Evolutionary conservation across 2,113 vertebrate species (phyloP).

Genomic region (Ahaetulla prasina): DNA sequence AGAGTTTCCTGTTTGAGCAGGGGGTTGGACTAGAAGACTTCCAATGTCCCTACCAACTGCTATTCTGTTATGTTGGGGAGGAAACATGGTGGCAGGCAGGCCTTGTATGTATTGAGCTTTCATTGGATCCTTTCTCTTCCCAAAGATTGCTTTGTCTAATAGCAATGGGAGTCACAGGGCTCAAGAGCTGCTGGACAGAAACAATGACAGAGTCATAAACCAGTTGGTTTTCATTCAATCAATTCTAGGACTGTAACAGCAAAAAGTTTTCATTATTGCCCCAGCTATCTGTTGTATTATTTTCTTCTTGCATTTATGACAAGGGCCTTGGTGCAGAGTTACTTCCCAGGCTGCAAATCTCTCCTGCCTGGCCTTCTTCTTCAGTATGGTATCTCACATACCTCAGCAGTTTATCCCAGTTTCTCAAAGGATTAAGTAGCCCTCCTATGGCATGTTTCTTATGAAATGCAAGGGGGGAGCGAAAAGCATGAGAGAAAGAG

Average conservation of each 20-base stretch:
- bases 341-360: background rate
- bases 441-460: background rate
- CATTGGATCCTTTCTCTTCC: background rate
- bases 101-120: background rate
- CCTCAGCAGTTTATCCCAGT: background rate
- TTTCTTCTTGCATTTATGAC: background rate
- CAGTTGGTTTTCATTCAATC: background rate
- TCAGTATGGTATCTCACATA: background rate
- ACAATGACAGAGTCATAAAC: background rate
- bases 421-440: background rate
- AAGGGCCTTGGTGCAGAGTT: background rate
- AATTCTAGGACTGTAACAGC: background rate
- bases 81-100: background rate
- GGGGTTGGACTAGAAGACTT: background rate
- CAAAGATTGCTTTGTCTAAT: background rate
- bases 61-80: background rate
- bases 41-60: background rate
- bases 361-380: background rate
- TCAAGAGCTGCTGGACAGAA: background rate
- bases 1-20: background rate
- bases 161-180: background rate
- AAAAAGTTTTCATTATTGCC: background rate
- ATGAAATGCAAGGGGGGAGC: background rate
- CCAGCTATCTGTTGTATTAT: background rate
- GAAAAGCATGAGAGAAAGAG: background rate